Percentiles rank a stretch among this genome's conserved stretches.
These are phyloP conservation scores for Octonoba sinensis DNA, from an alignment of 2,888 invertebrate genomes.

Conservation along the genomic window DNA sequence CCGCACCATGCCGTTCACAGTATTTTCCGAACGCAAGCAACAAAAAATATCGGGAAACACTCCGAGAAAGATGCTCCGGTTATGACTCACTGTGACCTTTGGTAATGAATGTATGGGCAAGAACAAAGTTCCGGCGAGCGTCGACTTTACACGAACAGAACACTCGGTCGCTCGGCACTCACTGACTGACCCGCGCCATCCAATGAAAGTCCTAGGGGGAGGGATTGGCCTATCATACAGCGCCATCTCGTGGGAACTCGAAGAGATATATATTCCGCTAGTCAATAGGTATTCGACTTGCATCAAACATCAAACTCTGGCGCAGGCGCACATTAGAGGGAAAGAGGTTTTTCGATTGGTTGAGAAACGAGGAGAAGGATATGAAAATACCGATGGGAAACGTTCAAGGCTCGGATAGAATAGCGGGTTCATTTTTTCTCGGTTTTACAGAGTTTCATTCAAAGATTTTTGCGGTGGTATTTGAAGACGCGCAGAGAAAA, in stretches of 20 bases:
- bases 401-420: conserved; percentile 8
- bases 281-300: conserved; percentile 62
- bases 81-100: conserved; percentile 59
- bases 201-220: conserved; percentile 35
- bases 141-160: background rate
- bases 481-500: too few species aligned
- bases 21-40: background rate
- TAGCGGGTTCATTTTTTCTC: background rate
- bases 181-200: conserved; percentile 56
- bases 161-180: conserved; percentile 19
- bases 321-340: conserved; percentile 21
- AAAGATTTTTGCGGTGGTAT: too few species aligned
- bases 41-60: too few species aligned
- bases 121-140: too few species aligned
- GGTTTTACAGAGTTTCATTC: background rate
- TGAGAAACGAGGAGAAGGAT: conserved; percentile 1
- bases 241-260: conserved; percentile 39
- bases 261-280: conserved; percentile 4
- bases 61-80: background rate
- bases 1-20: background rate
- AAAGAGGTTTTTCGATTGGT: conserved; percentile 14
- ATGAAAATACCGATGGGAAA: conserved; percentile 10
- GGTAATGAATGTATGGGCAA: background rate
- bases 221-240: conserved; percentile 11
- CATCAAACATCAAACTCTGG: conserved; percentile 57